A percentile compares a stretch with the other conserved stretches of the same genome.
phyloP scores from a whole-genome alignment of 2,797 vertebrate species.

The Percopsis omiscomaycus region DNA sequence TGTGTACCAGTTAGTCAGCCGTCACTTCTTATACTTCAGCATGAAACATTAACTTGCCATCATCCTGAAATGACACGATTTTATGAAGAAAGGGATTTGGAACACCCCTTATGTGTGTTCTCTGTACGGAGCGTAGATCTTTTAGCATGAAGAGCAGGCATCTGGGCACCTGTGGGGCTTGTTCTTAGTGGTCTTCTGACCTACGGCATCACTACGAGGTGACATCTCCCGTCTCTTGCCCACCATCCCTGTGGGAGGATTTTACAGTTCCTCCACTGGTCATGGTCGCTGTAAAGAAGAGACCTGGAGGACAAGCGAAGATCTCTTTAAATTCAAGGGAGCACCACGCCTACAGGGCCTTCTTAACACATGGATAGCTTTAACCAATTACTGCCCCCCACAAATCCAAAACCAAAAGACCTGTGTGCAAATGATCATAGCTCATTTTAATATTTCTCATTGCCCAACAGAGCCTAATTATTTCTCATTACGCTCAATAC shows the following conservation, averaged over 20 bases:
- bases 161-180: too few species aligned
- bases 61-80: too few species aligned
- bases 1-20: too few species aligned
- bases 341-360: conserved; percentile 26
- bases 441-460: conserved; percentile 42
- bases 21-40: too few species aligned
- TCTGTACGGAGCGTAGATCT: too few species aligned
- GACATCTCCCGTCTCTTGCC: too few species aligned
- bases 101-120: too few species aligned
- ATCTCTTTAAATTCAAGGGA: conserved; percentile 47
- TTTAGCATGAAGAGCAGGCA: too few species aligned
- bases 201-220: too few species aligned
- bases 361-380: conserved; percentile 18
- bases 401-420: background rate
- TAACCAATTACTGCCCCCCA: background rate
- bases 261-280: conserved; percentile 46
- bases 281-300: conserved; percentile 24
- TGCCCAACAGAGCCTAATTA: conserved; percentile 35
- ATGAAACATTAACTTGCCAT: too few species aligned
- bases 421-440: conserved; percentile 41
- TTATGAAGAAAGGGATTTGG: too few species aligned
- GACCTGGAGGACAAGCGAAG: conserved; percentile 25
- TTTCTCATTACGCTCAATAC: conserved; percentile 7
- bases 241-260: background rate
- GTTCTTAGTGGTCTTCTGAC: too few species aligned